Conservation (phyloP, 2,797 vertebrate species). For the Enoplosus armatus region DNA sequence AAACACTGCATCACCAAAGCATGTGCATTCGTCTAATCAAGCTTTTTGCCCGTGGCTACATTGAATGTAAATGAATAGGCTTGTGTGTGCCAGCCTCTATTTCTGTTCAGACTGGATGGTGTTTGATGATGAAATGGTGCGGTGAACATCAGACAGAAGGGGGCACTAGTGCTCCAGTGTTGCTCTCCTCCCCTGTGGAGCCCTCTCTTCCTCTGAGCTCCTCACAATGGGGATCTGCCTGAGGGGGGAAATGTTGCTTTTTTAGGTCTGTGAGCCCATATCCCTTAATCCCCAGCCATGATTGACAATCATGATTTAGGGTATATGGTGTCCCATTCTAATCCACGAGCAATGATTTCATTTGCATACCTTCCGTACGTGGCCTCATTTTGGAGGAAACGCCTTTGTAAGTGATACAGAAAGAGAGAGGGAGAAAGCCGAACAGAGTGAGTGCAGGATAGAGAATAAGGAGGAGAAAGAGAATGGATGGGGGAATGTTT, state of each 20-base stretch:
- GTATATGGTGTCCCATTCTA: slow-evolving; percentile 99
- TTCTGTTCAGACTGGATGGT: slow-evolving; percentile 70
- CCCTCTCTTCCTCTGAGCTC: slow-evolving; percentile 87
- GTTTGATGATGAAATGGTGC: slow-evolving; percentile 80
- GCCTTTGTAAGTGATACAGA: slow-evolving; percentile 90
- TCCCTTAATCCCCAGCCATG: slow-evolving; percentile 99
- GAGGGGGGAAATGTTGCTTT: slow-evolving; percentile 98
- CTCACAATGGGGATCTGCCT: slow-evolving; percentile 98
- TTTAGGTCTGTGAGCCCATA: slow-evolving; percentile 99
- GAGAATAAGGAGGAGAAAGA: slow-evolving; percentile 80
- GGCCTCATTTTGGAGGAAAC: slow-evolving; percentile 95
- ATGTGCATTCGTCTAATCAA: slow-evolving; percentile 84
- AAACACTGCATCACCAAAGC: slow-evolving; percentile 85
- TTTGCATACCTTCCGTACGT: slow-evolving; percentile 98
- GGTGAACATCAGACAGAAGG: slow-evolving; percentile 86
- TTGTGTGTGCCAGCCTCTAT: slow-evolving; percentile 79
- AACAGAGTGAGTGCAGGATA: slow-evolving; percentile 80
- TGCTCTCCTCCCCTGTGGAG: slow-evolving; percentile 80
- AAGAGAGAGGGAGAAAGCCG: slow-evolving; percentile 78
- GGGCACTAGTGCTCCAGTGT: slow-evolving; percentile 98
- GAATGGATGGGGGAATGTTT: slow-evolving; percentile 81
- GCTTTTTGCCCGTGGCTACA: slow-evolving; percentile 77
- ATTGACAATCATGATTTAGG: slow-evolving; percentile 99
- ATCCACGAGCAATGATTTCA: slow-evolving; percentile 99
- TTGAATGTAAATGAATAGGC: slow-evolving; percentile 81